phyloP scores from a whole-genome alignment of 1,140 invertebrate genomes.

The Argopecten irradians region DNA sequence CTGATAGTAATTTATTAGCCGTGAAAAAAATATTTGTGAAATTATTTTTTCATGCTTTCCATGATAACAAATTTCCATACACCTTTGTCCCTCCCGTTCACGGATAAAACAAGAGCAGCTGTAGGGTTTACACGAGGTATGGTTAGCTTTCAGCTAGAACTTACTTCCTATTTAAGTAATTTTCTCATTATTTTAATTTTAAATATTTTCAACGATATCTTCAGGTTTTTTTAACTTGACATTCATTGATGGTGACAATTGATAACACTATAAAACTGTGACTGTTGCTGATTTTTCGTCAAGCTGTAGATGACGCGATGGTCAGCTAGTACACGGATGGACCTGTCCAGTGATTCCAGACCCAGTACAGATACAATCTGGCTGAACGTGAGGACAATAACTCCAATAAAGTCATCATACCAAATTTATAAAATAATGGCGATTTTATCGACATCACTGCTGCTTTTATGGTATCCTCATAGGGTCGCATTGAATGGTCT shows the following conservation, averaged over 20 bases:
- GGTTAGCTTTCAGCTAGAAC: background rate
- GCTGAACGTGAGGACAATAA: background rate
- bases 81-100: background rate
- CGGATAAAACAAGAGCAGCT: background rate
- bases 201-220: background rate
- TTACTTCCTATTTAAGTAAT: too few species aligned
- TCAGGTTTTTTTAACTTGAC: background rate
- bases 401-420: constrained; percentile 2
- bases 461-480: constrained; percentile 15
- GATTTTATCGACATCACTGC: background rate
- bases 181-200: background rate
- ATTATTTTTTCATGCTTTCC: background rate
- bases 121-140: background rate
- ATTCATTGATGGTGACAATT: background rate
- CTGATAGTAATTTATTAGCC: background rate
- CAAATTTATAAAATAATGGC: constrained; percentile 18
- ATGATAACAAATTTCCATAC: background rate
- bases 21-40: background rate
- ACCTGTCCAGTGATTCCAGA: background rate
- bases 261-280: too few species aligned
- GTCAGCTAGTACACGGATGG: background rate
- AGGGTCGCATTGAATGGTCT: background rate
- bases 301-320: background rate
- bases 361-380: background rate
- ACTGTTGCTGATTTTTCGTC: background rate